Base-by-base conservation (phyloP, 2,888 invertebrate species). In the Abrostola tripartita region DNA sequence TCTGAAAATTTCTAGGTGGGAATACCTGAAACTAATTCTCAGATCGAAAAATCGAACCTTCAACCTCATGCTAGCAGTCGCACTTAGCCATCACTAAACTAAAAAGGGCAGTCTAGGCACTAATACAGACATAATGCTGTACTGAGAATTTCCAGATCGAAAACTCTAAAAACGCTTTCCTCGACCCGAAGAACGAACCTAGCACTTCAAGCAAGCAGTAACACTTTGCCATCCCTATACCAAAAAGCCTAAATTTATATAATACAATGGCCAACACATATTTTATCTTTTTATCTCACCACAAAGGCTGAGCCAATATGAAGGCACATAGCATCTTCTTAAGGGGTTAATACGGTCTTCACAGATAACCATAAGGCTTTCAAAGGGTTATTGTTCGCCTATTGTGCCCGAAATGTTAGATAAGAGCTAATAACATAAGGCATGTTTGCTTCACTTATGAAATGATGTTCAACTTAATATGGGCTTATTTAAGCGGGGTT, bases 331-430 rank as follows among this genome's bases (percentile, higher is more conserved):
- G 50, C 59, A 63, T 61, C 76, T 61, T 52, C 61, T 63, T 52
- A 63, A 75, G 50, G 53, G 50, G 49, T 61, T 59, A 61, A 57
- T 56, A 49, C 41, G 51, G 38, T 57, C 42, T 51, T 61, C 56
- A 50, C 42, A 74, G 63, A 69, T 63, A 65, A 57, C 59, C 42
- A 37, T 60, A 41, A 68, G 60, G 64, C 74, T 55, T 68, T 65
- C 51, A 51, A 51, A 58, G 49, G 12, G 63, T 54, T 61, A 69
- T 76, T 69, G 61, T 64, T 56, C 60, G 47, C 40, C 59, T 64
- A 61, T 73, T 70, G 64, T 69, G 51, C 61, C 53, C 52, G 64
- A 70, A 76, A 56, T 61, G 40, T 51, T 37, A 61, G 70, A 64
- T 62, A 64, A 73, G 55, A 9, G 51, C 52, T 61, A 58, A 66